Evolutionary conservation across 2,113 vertebrate species (phyloP).

Genomic region (Nansenia antarctica): DNA sequence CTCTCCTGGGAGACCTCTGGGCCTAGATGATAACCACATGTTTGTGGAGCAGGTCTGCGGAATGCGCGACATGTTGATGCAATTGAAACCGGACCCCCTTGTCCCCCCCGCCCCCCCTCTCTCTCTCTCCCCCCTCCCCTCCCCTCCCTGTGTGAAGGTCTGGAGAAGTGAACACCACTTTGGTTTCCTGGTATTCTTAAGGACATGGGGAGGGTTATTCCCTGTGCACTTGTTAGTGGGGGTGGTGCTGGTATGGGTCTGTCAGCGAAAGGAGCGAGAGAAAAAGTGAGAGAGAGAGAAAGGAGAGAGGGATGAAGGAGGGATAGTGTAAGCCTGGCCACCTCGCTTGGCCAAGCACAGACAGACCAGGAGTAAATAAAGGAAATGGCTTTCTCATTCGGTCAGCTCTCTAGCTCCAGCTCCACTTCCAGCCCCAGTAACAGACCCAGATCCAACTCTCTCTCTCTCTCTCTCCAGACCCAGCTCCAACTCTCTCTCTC

Average conservation of each 20-base stretch:
- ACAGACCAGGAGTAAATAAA: constrained; percentile 62
- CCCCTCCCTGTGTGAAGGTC: background rate
- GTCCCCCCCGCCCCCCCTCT: background rate
- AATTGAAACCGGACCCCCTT: background rate
- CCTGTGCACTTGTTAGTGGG: background rate
- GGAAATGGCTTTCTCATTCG: constrained; percentile 73
- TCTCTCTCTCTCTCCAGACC: background rate
- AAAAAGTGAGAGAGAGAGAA: too few species aligned
- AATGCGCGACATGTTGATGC: constrained; percentile 18
- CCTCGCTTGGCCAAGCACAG: background rate
- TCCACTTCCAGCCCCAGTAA: background rate
- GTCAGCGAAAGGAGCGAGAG: background rate
- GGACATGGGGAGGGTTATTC: too few species aligned
- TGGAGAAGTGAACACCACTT: background rate
- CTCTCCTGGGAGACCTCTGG: background rate
- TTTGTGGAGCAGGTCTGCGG: background rate
- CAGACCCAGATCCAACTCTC: background rate
- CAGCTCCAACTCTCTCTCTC: background rate
- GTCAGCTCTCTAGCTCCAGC: constrained; percentile 44
- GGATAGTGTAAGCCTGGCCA: too few species aligned
- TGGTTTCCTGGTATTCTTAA: too few species aligned
- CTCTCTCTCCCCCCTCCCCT: background rate
- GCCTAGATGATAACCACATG: constrained; percentile 17
- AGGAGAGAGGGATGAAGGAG: too few species aligned
- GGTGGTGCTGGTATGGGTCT: background rate